Evolutionary conservation across 2,797 vertebrate species (phyloP).

Genomic region (Okamejei kenojei): DNA sequence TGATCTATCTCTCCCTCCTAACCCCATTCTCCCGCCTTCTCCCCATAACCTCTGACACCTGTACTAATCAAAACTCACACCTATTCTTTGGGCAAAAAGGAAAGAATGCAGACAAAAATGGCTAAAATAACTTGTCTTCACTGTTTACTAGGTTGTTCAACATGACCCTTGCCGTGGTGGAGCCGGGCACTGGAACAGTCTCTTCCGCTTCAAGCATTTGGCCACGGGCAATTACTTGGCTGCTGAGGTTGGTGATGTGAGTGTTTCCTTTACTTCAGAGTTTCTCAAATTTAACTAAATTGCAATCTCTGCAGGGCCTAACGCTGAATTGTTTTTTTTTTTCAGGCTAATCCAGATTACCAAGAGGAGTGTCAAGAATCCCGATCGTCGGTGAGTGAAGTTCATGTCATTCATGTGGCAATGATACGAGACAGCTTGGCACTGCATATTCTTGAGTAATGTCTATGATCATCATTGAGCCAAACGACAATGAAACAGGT

Average conservation of each 20-base stretch:
- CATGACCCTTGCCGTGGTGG: constrained; percentile 94
- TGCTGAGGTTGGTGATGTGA: constrained; percentile 67
- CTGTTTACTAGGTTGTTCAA: constrained; percentile 77
- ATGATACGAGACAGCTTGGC: too few species aligned
- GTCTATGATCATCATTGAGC: too few species aligned
- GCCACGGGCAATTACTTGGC: constrained; percentile 94
- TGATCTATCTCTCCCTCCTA: too few species aligned
- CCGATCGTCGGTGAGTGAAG: constrained; percentile 66
- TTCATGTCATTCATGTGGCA: neutral
- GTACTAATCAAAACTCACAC: too few species aligned
- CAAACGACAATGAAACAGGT: too few species aligned
- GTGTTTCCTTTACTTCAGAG: neutral
- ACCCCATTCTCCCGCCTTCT: too few species aligned
- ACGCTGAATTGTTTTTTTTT: constrained; percentile 52
- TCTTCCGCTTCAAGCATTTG: constrained; percentile 95
- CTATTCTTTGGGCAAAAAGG: too few species aligned
- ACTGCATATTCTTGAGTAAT: neutral
- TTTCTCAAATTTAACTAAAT: neutral
- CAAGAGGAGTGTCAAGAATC: constrained; percentile 69
- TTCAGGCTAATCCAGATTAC: constrained; percentile 74
- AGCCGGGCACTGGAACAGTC: constrained; percentile 94
- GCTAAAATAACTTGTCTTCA: neutral
- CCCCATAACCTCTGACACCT: too few species aligned
- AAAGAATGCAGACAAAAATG: neutral
- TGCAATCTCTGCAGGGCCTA: neutral